Conservation (phyloP, 2,113 vertebrate genomes). For the Protomyctophum bolini region DNA sequence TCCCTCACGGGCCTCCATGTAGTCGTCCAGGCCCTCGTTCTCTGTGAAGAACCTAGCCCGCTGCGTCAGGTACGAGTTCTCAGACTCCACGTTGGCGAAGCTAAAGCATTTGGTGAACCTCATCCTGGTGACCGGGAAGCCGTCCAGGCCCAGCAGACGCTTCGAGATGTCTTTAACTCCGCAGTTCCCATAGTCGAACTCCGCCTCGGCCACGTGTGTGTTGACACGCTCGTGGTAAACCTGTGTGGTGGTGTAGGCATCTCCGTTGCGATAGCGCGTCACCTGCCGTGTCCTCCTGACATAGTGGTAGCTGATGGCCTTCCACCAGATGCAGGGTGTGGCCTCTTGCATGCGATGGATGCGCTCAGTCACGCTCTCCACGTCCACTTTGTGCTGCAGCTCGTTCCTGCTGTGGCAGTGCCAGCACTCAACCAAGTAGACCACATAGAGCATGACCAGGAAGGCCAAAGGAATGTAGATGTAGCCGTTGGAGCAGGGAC, state of each 20-base stretch:
- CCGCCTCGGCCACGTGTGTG: constrained; percentile 93
- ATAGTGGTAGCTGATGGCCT: constrained; percentile 97
- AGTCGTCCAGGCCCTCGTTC: constrained; percentile 95
- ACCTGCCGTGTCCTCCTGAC: constrained; percentile 92
- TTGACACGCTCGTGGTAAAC: constrained; percentile 95
- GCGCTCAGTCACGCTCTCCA: constrained; percentile 86
- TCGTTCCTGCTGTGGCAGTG: constrained; percentile 90
- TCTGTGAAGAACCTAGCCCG: constrained; percentile 95
- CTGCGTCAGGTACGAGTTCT: constrained; percentile 96
- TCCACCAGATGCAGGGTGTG: constrained; percentile 98
- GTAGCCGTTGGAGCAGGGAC: constrained; percentile 94
- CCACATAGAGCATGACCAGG: constrained; percentile 92
- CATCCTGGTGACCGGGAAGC: constrained; percentile 87
- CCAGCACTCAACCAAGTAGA: constrained; percentile 98
- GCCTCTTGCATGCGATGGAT: constrained; percentile 93
- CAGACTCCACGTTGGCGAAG: constrained; percentile 95
- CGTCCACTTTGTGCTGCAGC: constrained; percentile 91
- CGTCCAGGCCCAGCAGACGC: constrained; percentile 87
- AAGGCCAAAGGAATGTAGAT: constrained; percentile 97
- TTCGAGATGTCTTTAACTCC: constrained; percentile 96
- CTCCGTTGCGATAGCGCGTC: constrained; percentile 92
- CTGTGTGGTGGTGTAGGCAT: constrained; percentile 89
- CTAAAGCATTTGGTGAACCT: constrained; percentile 99
- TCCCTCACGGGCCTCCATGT: constrained; percentile 97
- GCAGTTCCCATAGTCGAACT: constrained; percentile 95